Evolutionary conservation across 2,113 vertebrate genomes (phyloP).

Genomic region (Tursiops truncatus): DNA sequence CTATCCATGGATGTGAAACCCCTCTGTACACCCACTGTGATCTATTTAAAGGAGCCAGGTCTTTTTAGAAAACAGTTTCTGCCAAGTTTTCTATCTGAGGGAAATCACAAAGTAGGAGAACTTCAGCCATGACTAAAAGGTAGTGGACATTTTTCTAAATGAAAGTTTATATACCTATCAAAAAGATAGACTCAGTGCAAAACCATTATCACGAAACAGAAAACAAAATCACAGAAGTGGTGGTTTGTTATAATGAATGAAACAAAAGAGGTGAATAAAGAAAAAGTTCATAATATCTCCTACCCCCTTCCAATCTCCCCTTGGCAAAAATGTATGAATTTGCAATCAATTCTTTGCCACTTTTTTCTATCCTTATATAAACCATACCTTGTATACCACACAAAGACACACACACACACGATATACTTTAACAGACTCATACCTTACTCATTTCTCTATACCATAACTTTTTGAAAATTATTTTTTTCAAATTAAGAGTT

Average conservation of each 20-base stretch:
- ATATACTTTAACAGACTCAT: background rate
- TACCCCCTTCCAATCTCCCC: background rate
- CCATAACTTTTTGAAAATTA: background rate
- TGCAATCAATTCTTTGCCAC: background rate
- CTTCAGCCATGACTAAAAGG: slow-evolving; percentile 30
- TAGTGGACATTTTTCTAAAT: slow-evolving; percentile 41
- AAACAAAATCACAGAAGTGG: background rate
- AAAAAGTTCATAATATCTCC: background rate
- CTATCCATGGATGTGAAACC: slow-evolving; percentile 19
- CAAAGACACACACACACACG: background rate
- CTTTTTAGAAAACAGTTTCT: slow-evolving; percentile 56
- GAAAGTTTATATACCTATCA: background rate
- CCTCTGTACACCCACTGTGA: slow-evolving; percentile 11
- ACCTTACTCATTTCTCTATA: background rate
- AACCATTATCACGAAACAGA: background rate
- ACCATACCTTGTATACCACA: background rate
- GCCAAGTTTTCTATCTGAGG: slow-evolving; percentile 52
- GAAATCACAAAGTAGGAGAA: slow-evolving; percentile 63
- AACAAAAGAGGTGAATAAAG: background rate
- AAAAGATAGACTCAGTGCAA: slow-evolving; percentile 24
- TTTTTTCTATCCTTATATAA: background rate
- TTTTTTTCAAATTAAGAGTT: background rate
- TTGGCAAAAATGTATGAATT: background rate
- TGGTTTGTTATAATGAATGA: slow-evolving; percentile 6
- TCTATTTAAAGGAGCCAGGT: slow-evolving; percentile 64